Conservation (phyloP, 2,888 invertebrate species). For the Elaeidobius kamerunicus region DNA sequence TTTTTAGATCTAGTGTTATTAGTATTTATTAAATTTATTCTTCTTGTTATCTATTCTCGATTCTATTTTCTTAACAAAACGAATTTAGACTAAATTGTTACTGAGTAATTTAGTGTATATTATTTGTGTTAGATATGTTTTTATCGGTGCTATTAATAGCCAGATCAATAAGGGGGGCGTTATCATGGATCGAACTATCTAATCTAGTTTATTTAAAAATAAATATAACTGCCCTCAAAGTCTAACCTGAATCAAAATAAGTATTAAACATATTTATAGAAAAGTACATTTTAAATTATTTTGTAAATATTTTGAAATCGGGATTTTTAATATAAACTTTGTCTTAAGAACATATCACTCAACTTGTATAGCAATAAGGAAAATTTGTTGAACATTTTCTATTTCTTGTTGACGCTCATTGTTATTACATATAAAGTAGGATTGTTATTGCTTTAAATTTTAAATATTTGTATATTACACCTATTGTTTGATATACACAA, state of each 20-base stretch:
- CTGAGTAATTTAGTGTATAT: not conserved
- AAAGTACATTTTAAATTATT: too few relatives aligned
- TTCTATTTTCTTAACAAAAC: constrained; percentile 23
- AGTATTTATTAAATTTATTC: constrained; percentile 7
- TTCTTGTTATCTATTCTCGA: constrained; percentile 22
- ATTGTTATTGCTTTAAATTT: constrained; percentile 14
- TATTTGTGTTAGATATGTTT: too few relatives aligned
- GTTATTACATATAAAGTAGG: constrained; percentile 10
- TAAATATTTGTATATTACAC: not conserved
- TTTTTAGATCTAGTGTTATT: constrained; percentile 8
- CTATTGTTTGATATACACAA: too few relatives aligned
- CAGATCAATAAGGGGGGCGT: too few relatives aligned
- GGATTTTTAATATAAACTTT: constrained; percentile 16
- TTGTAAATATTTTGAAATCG: constrained; percentile 17
- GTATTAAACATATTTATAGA: not conserved
- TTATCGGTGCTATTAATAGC: too few relatives aligned
- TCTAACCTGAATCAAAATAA: constrained; percentile 2
- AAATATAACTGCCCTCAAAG: not conserved
- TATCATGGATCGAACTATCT: too few relatives aligned
- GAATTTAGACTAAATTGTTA: constrained; percentile 15
- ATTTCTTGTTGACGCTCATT: constrained; percentile 15
- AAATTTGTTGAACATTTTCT: constrained; percentile 14
- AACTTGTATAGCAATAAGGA: constrained; percentile 16
- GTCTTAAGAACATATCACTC: constrained; percentile 18
- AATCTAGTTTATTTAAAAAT: not conserved